Evolutionary conservation across 1,140 invertebrate genomes (phyloP).

Genomic region (Drosophila simulans): DNA sequence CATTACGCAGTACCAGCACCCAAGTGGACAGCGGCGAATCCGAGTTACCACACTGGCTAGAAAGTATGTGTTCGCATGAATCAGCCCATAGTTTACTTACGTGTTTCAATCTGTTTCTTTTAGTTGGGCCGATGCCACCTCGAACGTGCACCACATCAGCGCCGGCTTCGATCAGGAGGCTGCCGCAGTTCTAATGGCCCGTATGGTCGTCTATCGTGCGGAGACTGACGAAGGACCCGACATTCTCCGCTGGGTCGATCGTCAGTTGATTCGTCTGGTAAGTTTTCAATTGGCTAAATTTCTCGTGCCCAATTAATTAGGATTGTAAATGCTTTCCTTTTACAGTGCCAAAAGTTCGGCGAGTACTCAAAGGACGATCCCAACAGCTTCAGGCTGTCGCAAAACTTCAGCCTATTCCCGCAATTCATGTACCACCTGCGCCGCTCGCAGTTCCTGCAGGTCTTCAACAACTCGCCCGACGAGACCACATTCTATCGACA

Average conservation of each 20-base stretch:
- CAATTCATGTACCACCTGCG: slow-evolving; percentile 99
- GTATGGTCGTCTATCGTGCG: slow-evolving; percentile 97
- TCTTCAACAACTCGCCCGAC: slow-evolving; percentile 99
- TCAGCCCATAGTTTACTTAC: background rate
- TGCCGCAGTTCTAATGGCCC: slow-evolving; percentile 98
- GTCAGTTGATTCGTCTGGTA: slow-evolving; percentile 98
- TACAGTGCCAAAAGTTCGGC: slow-evolving; percentile 99
- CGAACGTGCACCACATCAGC: slow-evolving; percentile 92
- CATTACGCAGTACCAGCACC: slow-evolving; percentile 99
- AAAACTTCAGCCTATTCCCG: slow-evolving; percentile 99
- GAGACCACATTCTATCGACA: slow-evolving; percentile 99
- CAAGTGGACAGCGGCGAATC: slow-evolving; percentile 97
- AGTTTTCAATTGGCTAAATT: slow-evolving; percentile 4
- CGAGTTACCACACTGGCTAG: slow-evolving; percentile 98
- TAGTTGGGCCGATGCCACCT: slow-evolving; percentile 93
- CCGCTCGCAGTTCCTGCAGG: slow-evolving; percentile 99
- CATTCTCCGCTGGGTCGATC: slow-evolving; percentile 98
- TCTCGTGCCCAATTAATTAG: too few species aligned
- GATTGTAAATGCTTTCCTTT: background rate
- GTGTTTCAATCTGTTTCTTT: background rate
- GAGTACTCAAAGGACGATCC: slow-evolving; percentile 99
- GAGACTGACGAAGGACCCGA: slow-evolving; percentile 98
- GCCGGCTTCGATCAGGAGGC: slow-evolving; percentile 99
- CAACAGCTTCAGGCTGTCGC: slow-evolving; percentile 96
- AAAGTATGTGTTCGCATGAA: slow-evolving; percentile 88